Evolutionary conservation across 1,140 invertebrate genomes (phyloP), one percentile per base, ranked within the genome.

Genomic region (Elymnias hypermnestra): DNA sequence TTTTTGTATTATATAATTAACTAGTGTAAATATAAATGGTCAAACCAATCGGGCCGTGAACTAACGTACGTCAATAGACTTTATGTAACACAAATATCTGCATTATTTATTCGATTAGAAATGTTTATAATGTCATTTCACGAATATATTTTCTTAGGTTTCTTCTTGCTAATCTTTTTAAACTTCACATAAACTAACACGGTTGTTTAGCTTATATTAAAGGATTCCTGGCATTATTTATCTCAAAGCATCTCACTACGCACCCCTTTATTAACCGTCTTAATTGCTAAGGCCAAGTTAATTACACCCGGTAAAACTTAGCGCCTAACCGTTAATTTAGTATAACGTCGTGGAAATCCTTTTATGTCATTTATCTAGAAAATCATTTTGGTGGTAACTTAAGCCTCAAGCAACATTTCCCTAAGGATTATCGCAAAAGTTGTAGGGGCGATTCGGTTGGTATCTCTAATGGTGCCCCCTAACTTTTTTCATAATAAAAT

Each of bases 231-330:
- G 65, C 71, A 79, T 77, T 74, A 79, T 76, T 36, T 74, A 76
- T 83, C 74, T 76, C 72, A 69, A 71, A 78, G 74, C 78, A 64
- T 74, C 71, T 77, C 71, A 70, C 66, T 66, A 83, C 72, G 63
- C 69, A 77, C 67, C 70, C 74, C 76, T 83, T 83, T 77, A 83
- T 81, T 83, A 81, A 79, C 72, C 71, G 78, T 81, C 76, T 78
- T 78, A 77, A 83, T 83, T 78, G 75, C 76, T 68, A 69, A 78
- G 74, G 63, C 72, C 65, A 72, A 81, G 67, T 79, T 83, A 82
- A 82, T 82, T 79, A 81, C 66, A 66, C 50, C 50, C 60, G 63
- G 63, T 72, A 72, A 77, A 83, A 83, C 75, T 83, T 83, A 73
- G 54, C 73, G 70, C 56, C 66, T 78, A 76, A 68, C 74, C 66